These are phyloP conservation scores for Silurus meridionalis DNA, from an alignment of 2,113 vertebrate genomes.

Conservation along the genomic window DNA sequence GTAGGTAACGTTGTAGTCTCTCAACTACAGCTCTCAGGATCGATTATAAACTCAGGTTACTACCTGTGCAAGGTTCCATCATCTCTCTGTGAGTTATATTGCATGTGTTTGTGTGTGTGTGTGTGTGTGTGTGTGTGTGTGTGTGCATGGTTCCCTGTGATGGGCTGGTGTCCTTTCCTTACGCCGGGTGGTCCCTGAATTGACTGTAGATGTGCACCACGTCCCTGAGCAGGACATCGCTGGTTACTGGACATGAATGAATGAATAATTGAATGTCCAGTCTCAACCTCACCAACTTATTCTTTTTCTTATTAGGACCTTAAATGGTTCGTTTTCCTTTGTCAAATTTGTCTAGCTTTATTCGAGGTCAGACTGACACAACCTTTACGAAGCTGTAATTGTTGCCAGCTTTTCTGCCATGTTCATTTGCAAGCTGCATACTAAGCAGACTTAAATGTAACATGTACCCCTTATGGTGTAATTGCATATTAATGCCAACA, in stretches of 20 bases:
- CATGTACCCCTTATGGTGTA: background rate
- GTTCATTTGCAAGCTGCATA: background rate
- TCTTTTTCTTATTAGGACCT: background rate
- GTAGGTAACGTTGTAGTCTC: background rate
- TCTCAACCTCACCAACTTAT: background rate
- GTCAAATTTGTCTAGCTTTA: background rate
- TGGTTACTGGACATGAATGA: background rate
- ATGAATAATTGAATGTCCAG: background rate
- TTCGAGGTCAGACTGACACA: background rate
- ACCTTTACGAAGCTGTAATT: background rate
- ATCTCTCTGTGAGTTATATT: background rate
- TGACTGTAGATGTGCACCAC: background rate
- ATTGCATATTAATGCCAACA: background rate
- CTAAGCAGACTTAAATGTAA: background rate
- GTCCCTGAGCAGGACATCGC: background rate
- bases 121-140: background rate
- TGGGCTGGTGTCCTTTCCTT: background rate
- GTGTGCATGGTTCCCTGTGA: background rate
- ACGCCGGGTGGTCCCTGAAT: background rate
- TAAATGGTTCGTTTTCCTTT: slow-evolving; percentile 9
- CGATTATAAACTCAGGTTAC: background rate
- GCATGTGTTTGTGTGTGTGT: too few species aligned
- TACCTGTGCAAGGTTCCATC: background rate
- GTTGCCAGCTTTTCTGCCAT: background rate
- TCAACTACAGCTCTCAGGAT: background rate